Base-by-base conservation (phyloP, 2,113 vertebrate genomes). In the Calonectris borealis region DNA sequence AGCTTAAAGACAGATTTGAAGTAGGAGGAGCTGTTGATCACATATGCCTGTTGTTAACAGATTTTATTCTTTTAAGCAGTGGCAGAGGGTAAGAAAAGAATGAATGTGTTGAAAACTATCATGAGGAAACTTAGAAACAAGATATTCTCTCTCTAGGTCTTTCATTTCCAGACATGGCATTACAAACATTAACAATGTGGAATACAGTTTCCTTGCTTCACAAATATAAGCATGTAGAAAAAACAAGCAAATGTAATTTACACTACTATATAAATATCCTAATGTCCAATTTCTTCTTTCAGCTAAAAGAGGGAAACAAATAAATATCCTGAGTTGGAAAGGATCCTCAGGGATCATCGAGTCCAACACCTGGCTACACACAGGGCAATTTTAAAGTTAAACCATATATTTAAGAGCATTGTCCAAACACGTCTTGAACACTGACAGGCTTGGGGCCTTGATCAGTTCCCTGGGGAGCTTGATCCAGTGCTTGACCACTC, bases 1-100 rank as follows among this genome's bases (percentile, higher is more conserved):
- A 79, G 38, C 15, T 90, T 73, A 83, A 79, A 94, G 82, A 94
- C 97, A 97, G 97, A 97, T 97, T 97, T 97, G 54, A 93, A 86
- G 96, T 95, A 85, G 97, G 96, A 94, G 96, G 96, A 96, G 86
- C 81, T 95, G 95, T 91, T 96, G 75, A 91, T 93, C 89, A 94
- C 96, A 97, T 94, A 95, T 83, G 95, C 71, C 93, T 86, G 91
- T 96, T 95, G 94, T 76, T 96, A 96, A 88, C 94, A 92, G 81
- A 87, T 90, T 95, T 94, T 93, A 96, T 82, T 94, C 81, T 95
- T 96, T 94, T 89, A 93, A 91, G 84, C 9, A 34, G 58, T n/a
- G 34, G 75, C 76, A 96, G 65, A 95, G 80, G 92, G 64, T 90
- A 93, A 64, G 83, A 55, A 83, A 87, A 91, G 72, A 62, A 80